Evolutionary conservation across 1,140 invertebrate species (phyloP).

Genomic region (Lanistes nyassanus): DNA sequence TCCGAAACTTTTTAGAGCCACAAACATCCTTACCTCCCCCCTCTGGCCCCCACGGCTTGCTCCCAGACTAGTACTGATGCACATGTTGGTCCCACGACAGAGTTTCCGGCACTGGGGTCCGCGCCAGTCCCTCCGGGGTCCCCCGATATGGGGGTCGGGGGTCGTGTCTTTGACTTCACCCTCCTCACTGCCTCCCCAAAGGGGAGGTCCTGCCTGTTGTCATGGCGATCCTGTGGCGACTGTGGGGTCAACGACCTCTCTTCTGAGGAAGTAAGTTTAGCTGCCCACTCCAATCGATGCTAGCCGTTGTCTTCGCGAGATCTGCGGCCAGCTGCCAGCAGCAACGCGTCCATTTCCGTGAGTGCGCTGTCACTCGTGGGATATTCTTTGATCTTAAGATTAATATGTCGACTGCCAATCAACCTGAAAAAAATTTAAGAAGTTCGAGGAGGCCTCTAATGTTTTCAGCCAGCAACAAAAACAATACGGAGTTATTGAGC

Average conservation of each 20-base stretch:
- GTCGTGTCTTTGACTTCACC: slow-evolving; percentile 51
- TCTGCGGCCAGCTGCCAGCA: too few species aligned
- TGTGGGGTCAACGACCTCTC: slow-evolving; percentile 45
- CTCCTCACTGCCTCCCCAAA: slow-evolving; percentile 47
- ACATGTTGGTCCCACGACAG: slow-evolving; percentile 10
- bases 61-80: background rate
- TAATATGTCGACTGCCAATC: too few species aligned
- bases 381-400: too few species aligned
- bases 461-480: too few species aligned
- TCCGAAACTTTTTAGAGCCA: background rate
- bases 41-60: background rate
- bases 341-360: too few species aligned
- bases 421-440: too few species aligned
- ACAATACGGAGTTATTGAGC: too few species aligned
- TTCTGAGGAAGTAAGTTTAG: slow-evolving; percentile 44
- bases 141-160: slow-evolving; percentile 25
- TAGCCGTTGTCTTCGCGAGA: too few species aligned
- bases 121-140: slow-evolving; percentile 39
- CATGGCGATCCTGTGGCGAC: slow-evolving; percentile 51
- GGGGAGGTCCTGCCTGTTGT: slow-evolving; percentile 51
- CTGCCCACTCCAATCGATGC: too few species aligned
- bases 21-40: background rate
- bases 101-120: slow-evolving; percentile 38
- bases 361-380: too few species aligned
- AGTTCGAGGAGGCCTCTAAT: too few species aligned